These are phyloP conservation scores for Archaeoteleia sp. DNA, from an alignment of 2,888 invertebrate species.

Conservation along the genomic window DNA sequence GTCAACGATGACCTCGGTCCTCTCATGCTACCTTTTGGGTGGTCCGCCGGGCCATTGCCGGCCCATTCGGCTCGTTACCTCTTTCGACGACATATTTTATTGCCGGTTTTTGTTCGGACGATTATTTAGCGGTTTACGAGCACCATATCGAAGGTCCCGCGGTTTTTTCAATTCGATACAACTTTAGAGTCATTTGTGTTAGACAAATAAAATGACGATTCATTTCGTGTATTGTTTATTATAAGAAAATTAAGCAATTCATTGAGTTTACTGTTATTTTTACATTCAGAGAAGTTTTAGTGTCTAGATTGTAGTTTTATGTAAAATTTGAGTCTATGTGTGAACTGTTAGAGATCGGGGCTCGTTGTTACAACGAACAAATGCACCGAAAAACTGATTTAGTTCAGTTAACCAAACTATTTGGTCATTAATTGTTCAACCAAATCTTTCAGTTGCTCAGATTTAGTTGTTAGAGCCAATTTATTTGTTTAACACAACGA, in stretches of 20 bases:
- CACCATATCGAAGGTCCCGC: constrained; percentile 51
- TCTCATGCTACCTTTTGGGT: constrained; percentile 71
- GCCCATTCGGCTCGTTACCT: constrained; percentile 69
- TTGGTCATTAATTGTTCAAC: too few species aligned
- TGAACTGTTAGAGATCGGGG: too few species aligned
- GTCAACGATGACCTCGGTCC: constrained; percentile 65
- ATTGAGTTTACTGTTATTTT: too few species aligned
- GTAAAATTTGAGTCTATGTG: too few species aligned
- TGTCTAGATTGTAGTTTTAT: too few species aligned
- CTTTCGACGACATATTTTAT: constrained; percentile 71
- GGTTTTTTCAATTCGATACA: constrained; percentile 9
- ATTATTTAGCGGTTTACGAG: constrained; percentile 72
- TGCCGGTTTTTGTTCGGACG: constrained; percentile 71
- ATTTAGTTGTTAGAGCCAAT: too few species aligned
- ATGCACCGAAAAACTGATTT: too few species aligned
- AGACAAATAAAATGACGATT: constrained; percentile 24
- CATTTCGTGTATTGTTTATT: constrained; percentile 17
- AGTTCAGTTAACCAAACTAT: too few species aligned
- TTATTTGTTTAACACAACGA: too few species aligned
- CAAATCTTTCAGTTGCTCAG: too few species aligned
- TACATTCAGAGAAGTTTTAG: too few species aligned
- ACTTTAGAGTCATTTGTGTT: constrained; percentile 33
- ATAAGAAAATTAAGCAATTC: constrained; percentile 30
- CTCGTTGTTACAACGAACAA: too few species aligned
- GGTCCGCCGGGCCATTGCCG: constrained; percentile 67